phyloP scores from a whole-genome alignment of 2,888 invertebrate species.

The Drosophila quinaria region DNA sequence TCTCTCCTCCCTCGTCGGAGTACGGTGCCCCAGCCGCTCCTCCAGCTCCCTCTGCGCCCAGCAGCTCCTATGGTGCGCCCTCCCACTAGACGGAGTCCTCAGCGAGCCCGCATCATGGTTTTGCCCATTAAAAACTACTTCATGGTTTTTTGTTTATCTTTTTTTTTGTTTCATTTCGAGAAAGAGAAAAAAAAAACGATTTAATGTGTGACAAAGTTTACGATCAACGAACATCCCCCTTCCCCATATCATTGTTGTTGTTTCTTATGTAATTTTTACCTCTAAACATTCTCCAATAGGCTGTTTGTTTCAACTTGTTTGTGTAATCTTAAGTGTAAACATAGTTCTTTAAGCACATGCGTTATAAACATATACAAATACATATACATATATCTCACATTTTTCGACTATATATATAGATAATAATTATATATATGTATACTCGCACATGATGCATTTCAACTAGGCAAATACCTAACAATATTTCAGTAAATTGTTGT shows the following conservation, averaged over 20 bases:
- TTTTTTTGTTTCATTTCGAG: conserved; percentile 48
- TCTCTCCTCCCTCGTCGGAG: conserved; percentile 83
- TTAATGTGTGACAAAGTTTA: conserved; percentile 80
- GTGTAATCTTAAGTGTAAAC: conserved; percentile 65
- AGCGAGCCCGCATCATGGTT: conserved; percentile 45
- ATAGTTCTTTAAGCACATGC: conserved; percentile 74
- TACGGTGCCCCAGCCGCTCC: conserved; percentile 84
- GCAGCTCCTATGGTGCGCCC: conserved; percentile 85
- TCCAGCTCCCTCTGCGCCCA: conserved; percentile 83
- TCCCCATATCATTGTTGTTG: conserved; percentile 52
- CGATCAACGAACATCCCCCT: conserved; percentile 49
- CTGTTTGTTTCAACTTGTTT: conserved; percentile 82
- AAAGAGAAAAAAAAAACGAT: conserved; percentile 48
- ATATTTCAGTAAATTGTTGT: conserved; percentile 66
- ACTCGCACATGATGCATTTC: conserved; percentile 58
- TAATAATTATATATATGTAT: conserved; percentile 31
- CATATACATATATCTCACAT: conserved; percentile 21
- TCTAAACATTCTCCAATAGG: conserved; percentile 76
- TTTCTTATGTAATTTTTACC: conserved; percentile 71
- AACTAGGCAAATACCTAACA: conserved; percentile 56
- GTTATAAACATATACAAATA: conserved; percentile 63
- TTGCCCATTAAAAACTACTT: conserved; percentile 27
- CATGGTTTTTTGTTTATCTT: conserved; percentile 51
- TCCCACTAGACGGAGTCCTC: conserved; percentile 70
- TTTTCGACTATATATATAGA: conserved; percentile 23